Percentiles rank a stretch among this genome's conserved stretches.
Conservation (phyloP, 2,113 vertebrate genomes). For the Ictalurus furcatus region DNA sequence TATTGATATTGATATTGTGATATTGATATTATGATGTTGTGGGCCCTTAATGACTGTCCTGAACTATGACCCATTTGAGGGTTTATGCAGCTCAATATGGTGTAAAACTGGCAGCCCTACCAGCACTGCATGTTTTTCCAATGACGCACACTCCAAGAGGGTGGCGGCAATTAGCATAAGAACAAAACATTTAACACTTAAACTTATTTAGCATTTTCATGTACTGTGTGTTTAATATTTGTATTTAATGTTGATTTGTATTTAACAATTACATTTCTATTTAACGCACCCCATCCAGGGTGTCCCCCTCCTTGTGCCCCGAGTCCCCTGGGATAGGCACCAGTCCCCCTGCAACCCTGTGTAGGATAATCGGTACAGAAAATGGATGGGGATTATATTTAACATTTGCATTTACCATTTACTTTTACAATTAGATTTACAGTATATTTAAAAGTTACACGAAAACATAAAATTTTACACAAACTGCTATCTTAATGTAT, state of each 20-base stretch:
- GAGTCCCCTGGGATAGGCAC: no score
- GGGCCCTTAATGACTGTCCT: background rate
- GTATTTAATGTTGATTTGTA: no score
- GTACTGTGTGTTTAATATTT: background rate
- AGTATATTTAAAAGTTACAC: background rate
- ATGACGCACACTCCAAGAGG: background rate
- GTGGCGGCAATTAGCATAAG: background rate
- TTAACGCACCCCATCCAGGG: no score
- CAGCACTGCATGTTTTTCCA: background rate
- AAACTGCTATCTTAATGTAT: background rate
- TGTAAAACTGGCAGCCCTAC: background rate
- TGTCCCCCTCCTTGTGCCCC: no score
- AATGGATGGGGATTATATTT: background rate
- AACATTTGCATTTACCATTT: no score
- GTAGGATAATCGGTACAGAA: no score
- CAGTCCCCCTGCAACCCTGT: no score
- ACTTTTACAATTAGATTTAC: background rate
- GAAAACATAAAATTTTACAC: background rate
- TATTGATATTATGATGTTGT: background rate
- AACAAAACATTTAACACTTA: background rate
- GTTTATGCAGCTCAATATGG: background rate
- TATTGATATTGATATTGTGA: no score
- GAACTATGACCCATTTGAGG: background rate
- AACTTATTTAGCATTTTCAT: background rate
- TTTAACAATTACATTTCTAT: background rate